phyloP scores from a whole-genome alignment of 1,140 invertebrate genomes.

The Bombus breviceps region DNA sequence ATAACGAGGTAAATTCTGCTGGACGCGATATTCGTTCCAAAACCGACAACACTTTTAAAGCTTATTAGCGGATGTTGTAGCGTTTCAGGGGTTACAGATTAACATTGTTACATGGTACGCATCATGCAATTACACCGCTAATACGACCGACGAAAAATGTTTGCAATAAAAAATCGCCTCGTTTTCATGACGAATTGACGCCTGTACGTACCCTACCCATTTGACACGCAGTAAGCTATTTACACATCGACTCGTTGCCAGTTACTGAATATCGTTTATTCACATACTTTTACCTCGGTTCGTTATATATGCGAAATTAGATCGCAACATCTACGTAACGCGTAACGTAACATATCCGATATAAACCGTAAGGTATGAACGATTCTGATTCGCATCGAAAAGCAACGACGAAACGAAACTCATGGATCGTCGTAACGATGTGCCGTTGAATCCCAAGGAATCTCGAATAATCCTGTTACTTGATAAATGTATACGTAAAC shows the following conservation, averaged over 20 bases:
- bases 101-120: background rate
- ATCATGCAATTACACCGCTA: background rate
- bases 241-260: background rate
- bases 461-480: too few relatives aligned
- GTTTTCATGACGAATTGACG: background rate
- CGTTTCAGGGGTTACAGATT: conserved; percentile 1
- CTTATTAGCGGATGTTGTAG: conserved; percentile 5
- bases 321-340: too few relatives aligned
- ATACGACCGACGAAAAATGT: conserved; percentile 10
- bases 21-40: background rate
- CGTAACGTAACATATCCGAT: too few relatives aligned
- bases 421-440: too few relatives aligned
- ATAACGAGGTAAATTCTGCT: conserved; percentile 24
- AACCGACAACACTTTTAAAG: conserved; percentile 45
- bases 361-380: too few relatives aligned
- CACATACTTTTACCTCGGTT: background rate
- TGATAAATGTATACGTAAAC: background rate
- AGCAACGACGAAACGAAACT: too few relatives aligned
- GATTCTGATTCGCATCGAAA: too few relatives aligned
- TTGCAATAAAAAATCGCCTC: background rate
- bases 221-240: background rate
- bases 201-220: too few relatives aligned
- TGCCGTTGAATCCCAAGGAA: too few relatives aligned
- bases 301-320: background rate
- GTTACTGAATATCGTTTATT: too few relatives aligned